Evolutionary conservation across 2,797 vertebrate genomes (phyloP).

Genomic region (Coccyzus lansbergi): DNA sequence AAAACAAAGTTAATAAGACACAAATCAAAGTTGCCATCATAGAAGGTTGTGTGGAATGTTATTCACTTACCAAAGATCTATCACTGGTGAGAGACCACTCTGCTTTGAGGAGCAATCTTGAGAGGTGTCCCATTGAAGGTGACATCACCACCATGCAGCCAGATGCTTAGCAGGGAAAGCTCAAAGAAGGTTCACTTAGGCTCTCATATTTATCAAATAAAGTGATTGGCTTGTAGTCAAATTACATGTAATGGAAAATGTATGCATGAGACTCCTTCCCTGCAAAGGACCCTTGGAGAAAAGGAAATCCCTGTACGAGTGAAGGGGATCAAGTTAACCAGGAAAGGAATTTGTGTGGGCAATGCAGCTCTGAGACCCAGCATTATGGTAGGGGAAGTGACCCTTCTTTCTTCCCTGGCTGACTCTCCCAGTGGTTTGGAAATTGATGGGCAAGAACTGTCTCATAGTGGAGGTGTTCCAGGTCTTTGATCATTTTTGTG

Average conservation of each 20-base stretch:
- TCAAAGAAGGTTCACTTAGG: background rate
- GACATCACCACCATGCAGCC: background rate
- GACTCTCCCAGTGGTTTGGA: background rate
- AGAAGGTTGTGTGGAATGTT: background rate
- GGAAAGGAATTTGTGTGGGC: rapidly evolving
- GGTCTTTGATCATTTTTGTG: too few relatives aligned
- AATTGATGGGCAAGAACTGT: background rate
- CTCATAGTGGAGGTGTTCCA: too few relatives aligned
- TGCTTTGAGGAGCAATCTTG: background rate
- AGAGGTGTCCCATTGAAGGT: background rate
- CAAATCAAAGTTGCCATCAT: background rate
- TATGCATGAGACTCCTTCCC: background rate
- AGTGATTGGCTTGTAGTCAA: background rate
- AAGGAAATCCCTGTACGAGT: background rate
- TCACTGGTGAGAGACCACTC: background rate
- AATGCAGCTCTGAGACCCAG: background rate
- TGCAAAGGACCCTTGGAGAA: background rate
- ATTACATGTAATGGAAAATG: background rate
- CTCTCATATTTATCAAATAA: background rate
- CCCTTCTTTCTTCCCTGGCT: background rate
- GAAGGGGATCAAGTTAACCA: background rate
- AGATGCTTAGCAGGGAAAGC: background rate
- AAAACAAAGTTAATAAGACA: background rate
- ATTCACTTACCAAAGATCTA: background rate
- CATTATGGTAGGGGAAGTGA: background rate